These are phyloP conservation scores for Calameuta idolon DNA, from an alignment of 2,888 invertebrate genomes.

Conservation along the genomic window DNA sequence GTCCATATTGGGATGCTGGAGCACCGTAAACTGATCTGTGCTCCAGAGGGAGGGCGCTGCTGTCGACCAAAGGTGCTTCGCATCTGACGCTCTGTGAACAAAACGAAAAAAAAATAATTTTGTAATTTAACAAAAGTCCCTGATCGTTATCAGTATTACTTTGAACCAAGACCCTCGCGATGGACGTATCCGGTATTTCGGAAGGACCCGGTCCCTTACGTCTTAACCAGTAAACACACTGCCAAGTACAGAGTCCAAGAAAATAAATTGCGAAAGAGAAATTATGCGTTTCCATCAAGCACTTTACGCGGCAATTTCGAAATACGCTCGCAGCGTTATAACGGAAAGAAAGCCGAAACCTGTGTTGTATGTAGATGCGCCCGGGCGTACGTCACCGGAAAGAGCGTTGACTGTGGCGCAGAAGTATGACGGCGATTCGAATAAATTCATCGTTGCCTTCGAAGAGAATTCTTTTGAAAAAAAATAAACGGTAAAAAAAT, in stretches of 20 bases:
- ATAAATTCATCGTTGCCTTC: not conserved
- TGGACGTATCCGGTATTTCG: slow-evolving; percentile 1
- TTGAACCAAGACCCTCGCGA: not conserved
- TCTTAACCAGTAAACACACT: not conserved
- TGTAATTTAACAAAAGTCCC: not conserved
- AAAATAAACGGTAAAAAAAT: not conserved
- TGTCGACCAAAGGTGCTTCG: slow-evolving; percentile 83
- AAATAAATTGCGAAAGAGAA: not conserved
- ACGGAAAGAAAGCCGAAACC: slow-evolving; percentile 19
- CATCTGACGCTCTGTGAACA: slow-evolving; percentile 78
- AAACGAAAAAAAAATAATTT: slow-evolving; percentile 10
- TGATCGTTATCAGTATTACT: not conserved
- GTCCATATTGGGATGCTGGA: slow-evolving; percentile 68
- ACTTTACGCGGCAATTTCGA: not conserved
- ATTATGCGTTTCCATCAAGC: not conserved
- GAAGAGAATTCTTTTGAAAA: not conserved
- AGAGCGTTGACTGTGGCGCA: not conserved
- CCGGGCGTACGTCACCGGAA: not conserved
- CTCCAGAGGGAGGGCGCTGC: slow-evolving; percentile 84
- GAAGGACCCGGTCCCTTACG: not conserved
- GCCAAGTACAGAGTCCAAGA: not conserved
- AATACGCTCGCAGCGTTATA: slow-evolving; percentile 24
- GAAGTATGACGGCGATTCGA: not conserved
- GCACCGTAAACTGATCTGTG: slow-evolving; percentile 81
- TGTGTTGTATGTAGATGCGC: not conserved